phyloP scores from a whole-genome alignment of 2,113 vertebrate species.

The Thermophis baileyi region DNA sequence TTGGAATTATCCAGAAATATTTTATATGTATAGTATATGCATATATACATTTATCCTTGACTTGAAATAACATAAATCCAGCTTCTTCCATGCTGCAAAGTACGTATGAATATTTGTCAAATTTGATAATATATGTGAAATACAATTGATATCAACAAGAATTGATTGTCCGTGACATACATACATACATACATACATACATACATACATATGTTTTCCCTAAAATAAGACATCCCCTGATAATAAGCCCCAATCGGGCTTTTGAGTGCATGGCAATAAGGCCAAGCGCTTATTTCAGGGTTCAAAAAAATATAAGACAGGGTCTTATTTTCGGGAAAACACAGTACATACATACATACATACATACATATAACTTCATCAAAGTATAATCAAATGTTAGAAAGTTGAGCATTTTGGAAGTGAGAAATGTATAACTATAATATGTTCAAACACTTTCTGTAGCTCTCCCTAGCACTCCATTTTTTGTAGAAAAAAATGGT shows the following conservation, averaged over 20 bases:
- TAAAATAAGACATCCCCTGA: no score
- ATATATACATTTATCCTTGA: slow-evolving; percentile 72
- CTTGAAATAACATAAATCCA: slow-evolving; percentile 64
- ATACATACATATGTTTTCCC: no score
- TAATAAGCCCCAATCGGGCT: no score
- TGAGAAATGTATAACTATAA: background rate
- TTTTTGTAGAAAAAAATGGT: background rate
- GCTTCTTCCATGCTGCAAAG: slow-evolving; percentile 98
- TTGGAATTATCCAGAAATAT: background rate
- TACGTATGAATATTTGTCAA: slow-evolving; percentile 74
- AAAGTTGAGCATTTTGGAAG: background rate
- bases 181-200: no score
- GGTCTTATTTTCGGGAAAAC: no score
- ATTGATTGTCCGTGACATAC: background rate
- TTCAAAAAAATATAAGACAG: no score
- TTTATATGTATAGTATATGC: slow-evolving; percentile 3
- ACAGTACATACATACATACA: no score
- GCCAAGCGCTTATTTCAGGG: no score
- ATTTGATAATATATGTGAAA: background rate
- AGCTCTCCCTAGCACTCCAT: background rate
- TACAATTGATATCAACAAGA: background rate
- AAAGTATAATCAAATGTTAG: background rate
- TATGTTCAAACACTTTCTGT: background rate
- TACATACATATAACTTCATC: background rate
- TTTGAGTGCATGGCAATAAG: no score